Conservation (phyloP, 1,140 invertebrate species). For the Ips nitidus region DNA sequence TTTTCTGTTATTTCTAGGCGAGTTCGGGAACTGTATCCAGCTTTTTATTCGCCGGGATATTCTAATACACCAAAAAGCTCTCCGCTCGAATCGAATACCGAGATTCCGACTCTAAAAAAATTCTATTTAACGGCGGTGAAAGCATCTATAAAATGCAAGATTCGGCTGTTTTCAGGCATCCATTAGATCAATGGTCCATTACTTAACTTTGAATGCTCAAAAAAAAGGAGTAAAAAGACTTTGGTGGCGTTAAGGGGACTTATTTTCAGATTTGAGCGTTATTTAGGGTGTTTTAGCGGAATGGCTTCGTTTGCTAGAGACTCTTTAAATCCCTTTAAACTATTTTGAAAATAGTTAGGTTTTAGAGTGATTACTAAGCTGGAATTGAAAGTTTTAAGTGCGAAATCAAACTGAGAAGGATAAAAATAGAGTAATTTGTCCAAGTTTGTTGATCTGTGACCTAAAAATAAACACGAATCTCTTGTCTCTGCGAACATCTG, state of each 20-base stretch:
- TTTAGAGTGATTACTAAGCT: too few relatives aligned
- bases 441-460: neutral
- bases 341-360: too few relatives aligned
- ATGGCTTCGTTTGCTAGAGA: too few relatives aligned
- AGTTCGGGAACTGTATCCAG: conserved; percentile 8
- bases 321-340: too few relatives aligned
- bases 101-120: conserved; percentile 13
- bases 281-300: conserved; percentile 7
- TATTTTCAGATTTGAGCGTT: conserved; percentile 13
- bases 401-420: too few relatives aligned
- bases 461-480: conserved; percentile 15
- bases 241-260: conserved; percentile 6
- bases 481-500: conserved; percentile 15
- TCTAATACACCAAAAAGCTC: conserved; percentile 25
- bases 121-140: conserved; percentile 21
- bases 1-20: conserved; percentile 27
- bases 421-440: too few relatives aligned
- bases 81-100: conserved; percentile 10
- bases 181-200: conserved; percentile 26
- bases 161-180: conserved; percentile 8
- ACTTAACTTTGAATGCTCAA: conserved; percentile 15
- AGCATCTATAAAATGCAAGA: conserved; percentile 27
- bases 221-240: conserved; percentile 9
- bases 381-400: too few relatives aligned
- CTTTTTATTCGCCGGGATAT: conserved; percentile 14